Evolutionary conservation across 2,797 vertebrate genomes (phyloP), one percentile per base, ranked within the genome.

Genomic region (Loriculus beryllinus): DNA sequence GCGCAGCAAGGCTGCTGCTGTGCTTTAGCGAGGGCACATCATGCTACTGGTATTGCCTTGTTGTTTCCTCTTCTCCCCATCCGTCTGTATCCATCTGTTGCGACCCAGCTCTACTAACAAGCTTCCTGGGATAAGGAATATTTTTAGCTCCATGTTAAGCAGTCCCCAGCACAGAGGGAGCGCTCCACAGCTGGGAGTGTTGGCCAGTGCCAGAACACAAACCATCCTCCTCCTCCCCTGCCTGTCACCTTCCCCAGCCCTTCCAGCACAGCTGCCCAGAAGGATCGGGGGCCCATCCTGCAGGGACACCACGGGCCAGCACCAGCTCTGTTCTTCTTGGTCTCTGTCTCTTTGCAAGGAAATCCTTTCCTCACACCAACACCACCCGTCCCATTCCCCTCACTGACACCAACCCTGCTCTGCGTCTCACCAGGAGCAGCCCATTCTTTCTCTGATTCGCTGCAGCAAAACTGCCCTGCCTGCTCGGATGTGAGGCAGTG

Each of bases 81-180:
- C 93, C 93, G 1, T 94, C 92, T 96, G 93, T 33, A 92, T 35
- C 95, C 93, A 89, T 93, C 95, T 96, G 96, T 54, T 79, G 43
- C 0, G 0, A 43, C 48, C 88, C 47, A 84, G 81, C 77, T 76
- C 92, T 19, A 2, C 72, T 64, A 65, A 90, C 59, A 72, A 86
- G 86, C 39, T 88, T 93, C 54, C 63, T 57, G 92, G 70, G 83
- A 11, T 43, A 23, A 54, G 81, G 28, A 48, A 16, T 13, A 48
- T 2, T 29, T 69, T 60, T 13, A 72, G 59, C 28, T 86, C 54
- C 25, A 0, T 7, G 47, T 62, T n/a, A 45, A 43, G 42, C 5
- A 48, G 69, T 18, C 47, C 31, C 68, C 11, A 2, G 74, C n/a
- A 42, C 29, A 33, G 37, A 59, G 20, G n/a, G 25, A 56, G 62